Evolutionary conservation across 1,140 invertebrate species (phyloP).

Genomic region (Drosophila sproati): DNA sequence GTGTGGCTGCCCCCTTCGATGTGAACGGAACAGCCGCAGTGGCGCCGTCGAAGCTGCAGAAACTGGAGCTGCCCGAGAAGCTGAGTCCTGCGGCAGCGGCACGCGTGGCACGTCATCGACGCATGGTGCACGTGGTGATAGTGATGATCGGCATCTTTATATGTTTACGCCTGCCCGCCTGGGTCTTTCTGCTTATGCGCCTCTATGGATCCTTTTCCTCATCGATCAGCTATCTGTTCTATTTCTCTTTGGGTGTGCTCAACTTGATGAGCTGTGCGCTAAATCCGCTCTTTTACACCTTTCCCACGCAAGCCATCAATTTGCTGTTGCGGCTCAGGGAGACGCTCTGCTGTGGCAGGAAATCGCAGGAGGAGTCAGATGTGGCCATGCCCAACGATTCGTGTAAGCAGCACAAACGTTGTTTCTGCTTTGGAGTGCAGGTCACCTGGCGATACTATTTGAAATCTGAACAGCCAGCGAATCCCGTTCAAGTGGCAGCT

Average conservation of each 20-base stretch:
- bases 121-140: constrained; percentile 86
- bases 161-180: constrained; percentile 85
- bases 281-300: constrained; percentile 87
- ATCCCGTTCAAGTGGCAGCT: not conserved
- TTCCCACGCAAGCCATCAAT: constrained; percentile 85
- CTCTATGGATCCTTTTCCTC: constrained; percentile 71
- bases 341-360: constrained; percentile 32
- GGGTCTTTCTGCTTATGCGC: constrained; percentile 85
- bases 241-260: constrained; percentile 85
- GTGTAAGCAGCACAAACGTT: not conserved
- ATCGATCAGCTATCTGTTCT: constrained; percentile 84
- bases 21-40: not conserved
- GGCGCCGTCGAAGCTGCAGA: not conserved
- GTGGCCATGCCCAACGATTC: constrained; percentile 51
- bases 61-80: constrained; percentile 1
- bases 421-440: constrained; percentile 50
- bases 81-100: constrained; percentile 43
- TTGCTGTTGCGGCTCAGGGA: constrained; percentile 50
- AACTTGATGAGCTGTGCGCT: constrained; percentile 85
- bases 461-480: not conserved
- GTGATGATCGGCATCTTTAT: constrained; percentile 86
- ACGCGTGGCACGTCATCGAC: constrained; percentile 84
- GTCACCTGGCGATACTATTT: constrained; percentile 57
- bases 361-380: constrained; percentile 5
- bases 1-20: constrained; percentile 51